These are phyloP conservation scores for Spodoptera litura DNA, from an alignment of 1,140 invertebrate genomes.

Conservation along the genomic window DNA sequence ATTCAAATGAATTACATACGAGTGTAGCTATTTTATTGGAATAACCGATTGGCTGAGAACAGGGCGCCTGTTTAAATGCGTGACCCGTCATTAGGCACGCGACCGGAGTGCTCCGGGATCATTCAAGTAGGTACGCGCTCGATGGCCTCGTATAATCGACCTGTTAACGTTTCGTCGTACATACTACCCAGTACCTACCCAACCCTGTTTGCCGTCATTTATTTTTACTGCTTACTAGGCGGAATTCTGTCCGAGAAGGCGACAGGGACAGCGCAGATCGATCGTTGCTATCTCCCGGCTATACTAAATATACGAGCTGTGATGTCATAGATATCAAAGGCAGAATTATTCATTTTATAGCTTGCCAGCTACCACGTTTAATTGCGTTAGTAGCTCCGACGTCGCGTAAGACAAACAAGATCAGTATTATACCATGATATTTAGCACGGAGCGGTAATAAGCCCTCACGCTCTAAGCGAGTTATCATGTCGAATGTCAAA, in stretches of 20 bases:
- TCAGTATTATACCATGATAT: slow-evolving; percentile 17
- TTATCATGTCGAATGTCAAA: slow-evolving; percentile 48
- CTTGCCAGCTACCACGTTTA: slow-evolving; percentile 11
- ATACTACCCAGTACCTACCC: slow-evolving; percentile 48
- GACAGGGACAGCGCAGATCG: slow-evolving; percentile 34
- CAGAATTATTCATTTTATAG: slow-evolving; percentile 27
- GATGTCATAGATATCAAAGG: slow-evolving; percentile 32
- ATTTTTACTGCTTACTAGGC: slow-evolving; percentile 59
- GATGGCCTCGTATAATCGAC: slow-evolving; percentile 78
- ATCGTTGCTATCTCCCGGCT: slow-evolving; percentile 24
- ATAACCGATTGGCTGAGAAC: slow-evolving; percentile 70
- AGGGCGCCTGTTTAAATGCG: slow-evolving; percentile 80
- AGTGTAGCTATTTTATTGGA: slow-evolving; percentile 41
- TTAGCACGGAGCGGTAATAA: slow-evolving; percentile 47
- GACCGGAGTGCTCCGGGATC: slow-evolving; percentile 61
- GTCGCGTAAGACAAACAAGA: slow-evolving; percentile 29
- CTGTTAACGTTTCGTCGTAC: slow-evolving; percentile 73
- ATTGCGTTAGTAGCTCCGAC: slow-evolving; percentile 24
- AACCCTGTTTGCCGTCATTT: slow-evolving; percentile 57
- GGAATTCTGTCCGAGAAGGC: slow-evolving; percentile 47
- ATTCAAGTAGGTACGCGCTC: slow-evolving; percentile 64
- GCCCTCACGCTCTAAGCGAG: slow-evolving; percentile 40
- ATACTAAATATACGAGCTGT: slow-evolving; percentile 27
- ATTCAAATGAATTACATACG: slow-evolving; percentile 41
- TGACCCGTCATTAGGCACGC: slow-evolving; percentile 78